Conservation (phyloP, 2,797 vertebrate genomes). For the Notolabrus celidotus region DNA sequence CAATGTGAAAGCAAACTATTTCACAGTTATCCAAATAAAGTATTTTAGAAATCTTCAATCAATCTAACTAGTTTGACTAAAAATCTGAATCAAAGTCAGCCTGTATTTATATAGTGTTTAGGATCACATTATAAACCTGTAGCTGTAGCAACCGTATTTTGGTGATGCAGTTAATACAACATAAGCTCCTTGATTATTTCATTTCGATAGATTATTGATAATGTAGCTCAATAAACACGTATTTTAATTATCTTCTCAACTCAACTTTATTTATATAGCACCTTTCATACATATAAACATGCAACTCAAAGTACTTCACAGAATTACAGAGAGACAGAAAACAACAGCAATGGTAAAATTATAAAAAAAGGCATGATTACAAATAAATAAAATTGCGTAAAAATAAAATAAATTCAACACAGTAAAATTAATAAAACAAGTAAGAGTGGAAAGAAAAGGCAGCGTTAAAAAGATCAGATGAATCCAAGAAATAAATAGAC, state of each 20-base stretch:
- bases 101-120: not conserved
- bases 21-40: not conserved
- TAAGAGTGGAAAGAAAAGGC: too few relatives aligned
- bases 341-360: too few relatives aligned
- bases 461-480: too few relatives aligned
- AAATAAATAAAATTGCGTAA: too few relatives aligned
- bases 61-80: not conserved
- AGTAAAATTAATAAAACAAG: too few relatives aligned
- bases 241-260: too few relatives aligned
- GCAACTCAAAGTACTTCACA: too few relatives aligned
- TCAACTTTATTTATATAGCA: too few relatives aligned
- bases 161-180: not conserved
- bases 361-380: too few relatives aligned
- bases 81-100: not conserved
- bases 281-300: too few relatives aligned
- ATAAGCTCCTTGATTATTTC: not conserved
- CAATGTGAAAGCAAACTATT: slow-evolving; percentile 7
- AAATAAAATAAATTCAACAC: too few relatives aligned
- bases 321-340: not conserved
- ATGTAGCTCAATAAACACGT: not conserved
- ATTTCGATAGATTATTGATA: not conserved
- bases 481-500: too few relatives aligned
- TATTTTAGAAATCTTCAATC: not conserved
- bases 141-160: not conserved
- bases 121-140: not conserved